phyloP scores from a whole-genome alignment of 2,888 invertebrate genomes.

The Erebia ligea region DNA sequence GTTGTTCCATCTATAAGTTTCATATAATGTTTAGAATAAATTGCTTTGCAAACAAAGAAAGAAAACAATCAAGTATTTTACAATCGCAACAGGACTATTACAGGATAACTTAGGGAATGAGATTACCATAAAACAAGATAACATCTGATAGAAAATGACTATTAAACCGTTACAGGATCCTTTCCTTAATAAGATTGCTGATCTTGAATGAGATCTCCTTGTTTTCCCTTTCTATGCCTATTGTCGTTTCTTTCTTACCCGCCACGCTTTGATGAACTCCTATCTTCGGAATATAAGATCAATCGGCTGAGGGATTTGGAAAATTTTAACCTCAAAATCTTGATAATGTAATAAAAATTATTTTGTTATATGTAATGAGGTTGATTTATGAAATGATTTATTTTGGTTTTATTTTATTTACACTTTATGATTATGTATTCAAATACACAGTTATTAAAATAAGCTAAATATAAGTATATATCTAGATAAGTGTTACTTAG shows the following conservation, averaged over 20 bases:
- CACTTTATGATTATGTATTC: background rate
- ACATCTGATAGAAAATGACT: conserved; percentile 48
- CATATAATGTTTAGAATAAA: background rate
- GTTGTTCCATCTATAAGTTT: background rate
- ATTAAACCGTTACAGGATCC: conserved; percentile 62
- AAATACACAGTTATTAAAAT: background rate
- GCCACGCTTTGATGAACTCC: conserved; percentile 65
- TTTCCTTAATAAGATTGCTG: conserved; percentile 69
- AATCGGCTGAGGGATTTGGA: conserved; percentile 69
- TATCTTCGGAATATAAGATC: conserved; percentile 74
- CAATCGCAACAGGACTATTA: background rate
- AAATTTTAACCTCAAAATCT: conserved; percentile 39
- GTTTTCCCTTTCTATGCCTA: conserved; percentile 69
- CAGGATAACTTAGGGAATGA: conserved; percentile 2
- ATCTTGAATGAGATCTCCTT: conserved; percentile 74
- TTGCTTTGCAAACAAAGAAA: background rate
- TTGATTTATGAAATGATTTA: background rate
- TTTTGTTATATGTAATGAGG: background rate
- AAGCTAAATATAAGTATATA: background rate
- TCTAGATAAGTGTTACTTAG: background rate
- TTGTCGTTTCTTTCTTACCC: conserved; percentile 68
- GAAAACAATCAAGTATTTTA: conserved; percentile 16
- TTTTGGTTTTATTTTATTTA: background rate
- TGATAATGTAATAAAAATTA: background rate
- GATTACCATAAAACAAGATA: conserved; percentile 25